A percentile compares a stretch with the other conserved stretches of the same genome.
Evolutionary conservation across 2,888 invertebrate genomes (phyloP).

Genomic region (Philhelius pedissequus): DNA sequence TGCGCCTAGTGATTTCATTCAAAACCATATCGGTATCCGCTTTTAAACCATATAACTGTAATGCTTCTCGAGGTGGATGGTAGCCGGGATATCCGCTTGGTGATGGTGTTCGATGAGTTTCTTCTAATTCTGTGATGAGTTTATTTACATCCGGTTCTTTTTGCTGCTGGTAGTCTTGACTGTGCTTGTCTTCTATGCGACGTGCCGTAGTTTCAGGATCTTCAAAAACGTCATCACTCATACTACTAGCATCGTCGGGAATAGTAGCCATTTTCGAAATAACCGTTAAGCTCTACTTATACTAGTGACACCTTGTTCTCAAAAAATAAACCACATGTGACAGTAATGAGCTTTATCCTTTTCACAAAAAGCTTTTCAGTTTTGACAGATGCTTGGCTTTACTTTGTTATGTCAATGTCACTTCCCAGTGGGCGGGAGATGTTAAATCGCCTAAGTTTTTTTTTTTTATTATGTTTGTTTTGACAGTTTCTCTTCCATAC

Average conservation of each 20-base stretch:
- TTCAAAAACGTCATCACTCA: conserved; percentile 92
- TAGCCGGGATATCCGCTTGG: conserved; percentile 91
- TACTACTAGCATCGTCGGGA: conserved; percentile 82
- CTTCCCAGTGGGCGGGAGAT: conserved; percentile 8
- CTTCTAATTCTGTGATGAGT: conserved; percentile 4
- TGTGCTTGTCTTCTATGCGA: conserved; percentile 75
- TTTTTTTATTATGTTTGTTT: conserved; percentile 44
- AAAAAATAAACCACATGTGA: not conserved
- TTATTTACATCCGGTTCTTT: conserved; percentile 46
- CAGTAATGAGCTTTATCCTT: not conserved
- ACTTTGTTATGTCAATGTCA: conserved; percentile 54
- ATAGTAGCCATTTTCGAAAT: conserved; percentile 79
- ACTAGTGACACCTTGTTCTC: conserved; percentile 25
- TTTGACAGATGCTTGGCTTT: conserved; percentile 21
- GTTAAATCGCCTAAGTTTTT: not conserved
- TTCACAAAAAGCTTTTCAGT: not conserved
- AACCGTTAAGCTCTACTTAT: not conserved
- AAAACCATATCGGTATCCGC: conserved; percentile 58
- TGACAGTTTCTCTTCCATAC: conserved; percentile 25
- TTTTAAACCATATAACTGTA: conserved; percentile 80
- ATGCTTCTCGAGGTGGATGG: conserved; percentile 85
- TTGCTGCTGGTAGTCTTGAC: conserved; percentile 68
- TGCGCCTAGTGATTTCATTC: conserved; percentile 39
- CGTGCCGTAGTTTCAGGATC: conserved; percentile 80
- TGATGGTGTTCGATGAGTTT: conserved; percentile 80